Base-by-base conservation (phyloP, 2,797 vertebrate genomes). In the Enteromius thamalakanensis region DNA sequence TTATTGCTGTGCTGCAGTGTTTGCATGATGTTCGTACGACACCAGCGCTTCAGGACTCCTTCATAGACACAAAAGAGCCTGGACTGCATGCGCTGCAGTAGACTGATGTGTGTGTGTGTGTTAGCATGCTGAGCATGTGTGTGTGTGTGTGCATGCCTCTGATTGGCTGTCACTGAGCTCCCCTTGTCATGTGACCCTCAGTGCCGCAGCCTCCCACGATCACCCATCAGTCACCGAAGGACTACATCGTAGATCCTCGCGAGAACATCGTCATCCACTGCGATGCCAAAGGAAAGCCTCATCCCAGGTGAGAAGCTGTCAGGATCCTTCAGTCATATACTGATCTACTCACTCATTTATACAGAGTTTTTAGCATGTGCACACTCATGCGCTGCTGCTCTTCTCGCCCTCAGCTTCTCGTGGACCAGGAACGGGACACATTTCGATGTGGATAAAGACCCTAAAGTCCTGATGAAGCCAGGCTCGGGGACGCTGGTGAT, bases 231-330 rank as follows among this genome's bases (percentile, higher is more conserved):
- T 98, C 98, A 86, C 97, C 97, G 29, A 99, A 99, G 93, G 95
- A 99, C 93, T 98, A 97, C 90, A 98, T 99, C 90, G 95, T 99
- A 88, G 98, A 99, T 90, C 98, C 98, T 2, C 94, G 98, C 72
- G 98, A 99, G 91, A 97, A 97, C 92, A 98, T 99, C 83, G 93
- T 98, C 90, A 97, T 99, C 92, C 95, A 97, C 84, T 99, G 98
- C 90, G 97, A 99, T 89, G 98, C 97, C 85, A 99, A 99, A 91
- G 98, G 98, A 89, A 99, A 98, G 60, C 98, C 98, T 82, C 94
- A 95, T 89, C 98, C 97, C 90, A 97, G 96, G 98, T 99, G 89
- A 47, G 40, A 2, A 42, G 1, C 40, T 42, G 40, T 10, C 40
- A 9, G 40, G 40, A 42, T 42, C 40, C 2, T 42, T 42, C 40